Base-by-base conservation (phyloP, 2,113 vertebrate genomes). In the Oceanites oceanicus region DNA sequence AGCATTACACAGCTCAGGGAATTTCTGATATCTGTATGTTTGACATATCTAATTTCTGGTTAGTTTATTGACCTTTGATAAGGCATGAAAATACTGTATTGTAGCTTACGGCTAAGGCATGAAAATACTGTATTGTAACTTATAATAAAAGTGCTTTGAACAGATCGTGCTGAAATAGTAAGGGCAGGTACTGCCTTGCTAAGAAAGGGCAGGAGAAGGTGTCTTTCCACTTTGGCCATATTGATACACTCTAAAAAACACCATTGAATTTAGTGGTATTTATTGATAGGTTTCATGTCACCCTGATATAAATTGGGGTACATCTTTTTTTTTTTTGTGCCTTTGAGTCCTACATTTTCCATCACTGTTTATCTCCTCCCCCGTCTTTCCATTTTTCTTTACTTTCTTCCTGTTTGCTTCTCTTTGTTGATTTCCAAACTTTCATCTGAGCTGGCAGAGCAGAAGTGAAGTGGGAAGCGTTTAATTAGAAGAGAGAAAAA, bases 391-490 rank as follows among this genome's bases (percentile, higher is more conserved):
- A 29, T 55, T 86, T 93, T 86, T 61, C 27, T 91, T 82, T 83
- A 55, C 19, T 91, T 86, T 78, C 63, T 74, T 61, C 30, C 25
- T 76, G 15, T 78, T 94, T 92, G 38, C 23, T 53, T 85, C 63
- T 62, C 47, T 88, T 76, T 86, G 75, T 94, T 85, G 72, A 73
- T 79, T 93, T 92, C 65, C 59, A 80, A 76, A 86, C 25, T 68
- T 92, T 58, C 53, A 34, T 78, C 40, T 73, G 76, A 93, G 78
- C 67, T 90, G 52, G 78, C 65, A 94, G 76, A 95, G 59, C 87
- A 95, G 91, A 95, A 96, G 34, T 90, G 58, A 86, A 95, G 95
- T 95, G 65, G 84, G 95, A 94, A 96, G 92, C n/a, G 21, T 88
- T 92, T 91, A 91, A 94, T 90, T 85, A 96, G 66, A 89, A 61